Evolutionary conservation across 2,113 vertebrate genomes (phyloP), one percentile per base, ranked within the genome.

Genomic region (Riparia riparia): DNA sequence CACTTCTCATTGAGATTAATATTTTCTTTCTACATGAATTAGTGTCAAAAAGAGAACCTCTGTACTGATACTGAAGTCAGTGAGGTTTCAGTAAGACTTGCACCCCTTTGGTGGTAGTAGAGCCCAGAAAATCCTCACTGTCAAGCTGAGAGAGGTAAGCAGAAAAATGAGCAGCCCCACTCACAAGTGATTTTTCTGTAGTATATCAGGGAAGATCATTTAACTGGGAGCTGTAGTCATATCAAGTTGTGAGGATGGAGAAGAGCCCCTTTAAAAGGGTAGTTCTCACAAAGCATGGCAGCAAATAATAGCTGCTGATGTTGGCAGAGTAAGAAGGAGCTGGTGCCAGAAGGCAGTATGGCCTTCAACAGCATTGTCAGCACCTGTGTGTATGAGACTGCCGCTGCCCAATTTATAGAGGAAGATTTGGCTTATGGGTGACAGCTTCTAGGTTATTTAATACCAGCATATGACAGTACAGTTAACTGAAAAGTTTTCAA

Each of bases 121-220:
- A 70, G 3, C 12, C 22, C 47, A 65, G 58, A 82, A 90, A 89
- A 80, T 5, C 18, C 22, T 76, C 34, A 7, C 19, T 49, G 13
- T 22, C 1, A 6, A 53, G 32, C 5, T 29, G 39, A 8, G 32
- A 63, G 50, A 57, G 7, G 9, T 44, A 69, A 74, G 22, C 9
- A 77, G n/a, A 61, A 37, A 60, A 63, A 44, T 0, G 0, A 80
- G 14, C 7, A 51, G 14, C 4, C 6, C 0, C 14, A 12, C 7
- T 50, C 39, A 45, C 5, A 19, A 0, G 1, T 7, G 7, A 26
- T 34, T 89, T 78, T 86, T 47, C 37, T 72, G 20, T 3, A 0
- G 1, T 37, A 12, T 26, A 10, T 69, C 22, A 66, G 37, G 26
- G 20, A 71, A 17, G 3, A 29, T 17, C 17, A 51, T 37, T 69